Evolutionary conservation across 2,888 invertebrate species (phyloP), one percentile per base, ranked within the genome.

Genomic region (Brenthis hecate): DNA sequence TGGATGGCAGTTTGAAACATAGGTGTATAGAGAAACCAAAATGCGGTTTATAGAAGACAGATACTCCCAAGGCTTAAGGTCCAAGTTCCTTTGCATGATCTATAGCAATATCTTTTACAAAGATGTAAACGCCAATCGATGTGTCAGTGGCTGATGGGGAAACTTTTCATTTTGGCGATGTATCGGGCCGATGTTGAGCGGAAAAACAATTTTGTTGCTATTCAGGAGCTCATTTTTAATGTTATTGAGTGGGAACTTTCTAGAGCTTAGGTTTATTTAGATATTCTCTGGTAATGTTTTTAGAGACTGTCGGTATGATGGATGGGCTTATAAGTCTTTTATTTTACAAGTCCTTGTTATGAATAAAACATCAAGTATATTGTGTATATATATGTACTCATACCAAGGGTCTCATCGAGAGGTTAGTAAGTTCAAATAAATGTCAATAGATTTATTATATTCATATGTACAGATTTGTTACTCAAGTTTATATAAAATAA

Each of bases 61-160:
- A 74, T 79, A 73, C 72, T 73, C 69, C 50, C n/a, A 48, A 28
- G 77, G 70, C 78, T 78, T 85, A 88, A 84, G 85, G 86, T 84
- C 77, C 76, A 87, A 77, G 79, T 86, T 89, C 75, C 84, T 79
- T 82, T 87, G 85, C 81, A 81, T 82, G 80, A 81, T 82, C 78
- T 75, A 72, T 73, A 81, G 82, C 86, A 87, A 88, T 88, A 88
- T 87, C 81, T 85, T 85, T 81, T 81, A 89, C 86, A 85, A 88
- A 91, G 89, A 91, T 91, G 89, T 90, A 87, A 87, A 89, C 86
- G 89, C 86, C 89, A 89, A 85, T 89, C 90, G 87, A 89, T 83
- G 87, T 89, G 90, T 91, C 91, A 90, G 88, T 84, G 80, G 85
- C 78, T 88, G 89, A 89, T 91, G 85, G 88, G 85, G 82, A 89